A percentile compares a stretch with the other conserved stretches of the same genome.
phyloP scores from a whole-genome alignment of 2,797 vertebrate genomes.

The Lates japonicus region DNA sequence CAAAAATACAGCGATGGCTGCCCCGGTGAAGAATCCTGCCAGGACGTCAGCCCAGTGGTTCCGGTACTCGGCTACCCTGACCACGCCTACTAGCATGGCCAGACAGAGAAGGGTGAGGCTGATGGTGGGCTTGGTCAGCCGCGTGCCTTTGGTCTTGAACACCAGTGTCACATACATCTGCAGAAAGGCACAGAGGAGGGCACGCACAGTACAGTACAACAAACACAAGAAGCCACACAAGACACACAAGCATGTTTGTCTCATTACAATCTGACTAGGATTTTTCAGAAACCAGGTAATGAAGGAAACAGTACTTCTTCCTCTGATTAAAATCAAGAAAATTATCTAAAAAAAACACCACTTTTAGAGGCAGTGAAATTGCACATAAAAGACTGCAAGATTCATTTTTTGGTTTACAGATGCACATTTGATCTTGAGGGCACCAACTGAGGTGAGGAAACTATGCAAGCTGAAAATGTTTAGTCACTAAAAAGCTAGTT shows the following conservation, averaged over 20 bases:
- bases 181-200: constrained; percentile 21
- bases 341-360: background rate
- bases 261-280: background rate
- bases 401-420: background rate
- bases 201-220: constrained; percentile 41
- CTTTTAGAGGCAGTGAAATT: background rate
- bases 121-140: constrained; percentile 92
- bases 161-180: constrained; percentile 95
- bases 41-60: constrained; percentile 94
- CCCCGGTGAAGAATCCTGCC: constrained; percentile 91
- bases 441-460: background rate
- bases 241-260: background rate
- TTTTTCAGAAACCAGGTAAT: background rate
- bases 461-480: background rate
- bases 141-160: constrained; percentile 92
- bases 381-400: background rate
- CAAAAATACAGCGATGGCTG: constrained; percentile 91
- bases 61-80: constrained; percentile 92
- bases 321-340: background rate
- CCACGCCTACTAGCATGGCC: constrained; percentile 91
- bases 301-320: background rate
- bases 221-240: constrained; percentile 28
- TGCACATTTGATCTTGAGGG: no score
- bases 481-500: background rate
- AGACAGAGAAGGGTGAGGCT: constrained; percentile 91